These are phyloP conservation scores for Neosilurus hyrtlii DNA, from an alignment of 2,797 vertebrate species.

Conservation along the genomic window DNA sequence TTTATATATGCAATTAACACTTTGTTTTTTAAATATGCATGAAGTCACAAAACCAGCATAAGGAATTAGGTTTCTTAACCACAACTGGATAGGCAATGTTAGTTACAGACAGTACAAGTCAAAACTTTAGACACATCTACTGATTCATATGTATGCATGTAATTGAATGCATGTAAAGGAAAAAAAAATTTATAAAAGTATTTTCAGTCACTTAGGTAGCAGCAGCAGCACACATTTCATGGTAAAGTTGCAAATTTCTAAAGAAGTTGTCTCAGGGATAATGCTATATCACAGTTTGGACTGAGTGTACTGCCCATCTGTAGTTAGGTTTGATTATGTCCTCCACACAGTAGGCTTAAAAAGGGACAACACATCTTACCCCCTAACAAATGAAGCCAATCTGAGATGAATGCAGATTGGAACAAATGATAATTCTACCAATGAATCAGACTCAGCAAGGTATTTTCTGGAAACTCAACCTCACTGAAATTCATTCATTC, in stretches of 20 bases:
- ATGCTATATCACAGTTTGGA: not conserved
- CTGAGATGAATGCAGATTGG: not conserved
- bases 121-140: too few species aligned
- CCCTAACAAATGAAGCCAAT: not conserved
- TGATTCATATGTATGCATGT: not conserved
- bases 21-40: not conserved
- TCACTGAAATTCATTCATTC: not conserved
- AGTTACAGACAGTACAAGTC: too few species aligned
- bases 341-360: not conserved
- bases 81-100: not conserved
- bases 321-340: not conserved
- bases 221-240: too few species aligned
- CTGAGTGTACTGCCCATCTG: not conserved
- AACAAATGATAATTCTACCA: not conserved
- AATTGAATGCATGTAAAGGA: too few species aligned
- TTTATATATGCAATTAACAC: not conserved
- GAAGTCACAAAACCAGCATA: not conserved
- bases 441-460: not conserved
- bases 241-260: not conserved
- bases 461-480: not conserved
- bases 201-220: not conserved
- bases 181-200: too few species aligned
- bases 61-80: not conserved
- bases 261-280: not conserved
- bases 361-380: not conserved